Conservation (phyloP, 2,113 vertebrate genomes). For the Petaurus breviceps region DNA sequence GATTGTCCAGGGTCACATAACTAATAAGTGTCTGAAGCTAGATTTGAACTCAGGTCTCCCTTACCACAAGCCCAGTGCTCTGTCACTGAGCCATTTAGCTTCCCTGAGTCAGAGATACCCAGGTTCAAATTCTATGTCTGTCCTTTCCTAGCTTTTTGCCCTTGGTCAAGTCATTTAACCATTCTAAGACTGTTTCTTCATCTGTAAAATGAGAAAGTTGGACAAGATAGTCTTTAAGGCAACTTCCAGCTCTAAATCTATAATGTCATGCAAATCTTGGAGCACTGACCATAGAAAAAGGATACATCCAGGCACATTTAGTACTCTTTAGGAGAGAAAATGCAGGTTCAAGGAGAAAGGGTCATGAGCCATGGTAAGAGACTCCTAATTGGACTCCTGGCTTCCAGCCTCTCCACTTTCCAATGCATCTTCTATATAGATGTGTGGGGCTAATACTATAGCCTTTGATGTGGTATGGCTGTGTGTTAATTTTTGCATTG, state of each 20-base stretch:
- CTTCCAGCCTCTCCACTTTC: background rate
- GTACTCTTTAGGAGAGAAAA: background rate
- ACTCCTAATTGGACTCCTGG: background rate
- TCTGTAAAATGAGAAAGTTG: background rate
- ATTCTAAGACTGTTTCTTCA: background rate
- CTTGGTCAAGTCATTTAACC: too few relatives aligned
- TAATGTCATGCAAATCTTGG: background rate
- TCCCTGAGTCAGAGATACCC: background rate
- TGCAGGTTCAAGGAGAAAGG: background rate
- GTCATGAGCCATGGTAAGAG: background rate
- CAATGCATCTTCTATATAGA: background rate
- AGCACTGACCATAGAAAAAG: background rate
- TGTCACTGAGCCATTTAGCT: too few relatives aligned
- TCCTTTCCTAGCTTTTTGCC: background rate
- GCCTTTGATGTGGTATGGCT: background rate
- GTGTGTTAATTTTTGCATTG: background rate
- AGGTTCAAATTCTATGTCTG: background rate
- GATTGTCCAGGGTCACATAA: too few relatives aligned
- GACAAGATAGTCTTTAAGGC: background rate
- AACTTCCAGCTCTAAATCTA: background rate
- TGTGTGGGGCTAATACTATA: background rate
- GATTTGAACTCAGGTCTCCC: background rate
- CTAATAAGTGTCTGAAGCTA: background rate
- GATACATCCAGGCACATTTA: background rate
- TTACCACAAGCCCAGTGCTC: background rate